Conservation (phyloP, 2,797 vertebrate genomes). For the Centroberyx gerrardi region DNA sequence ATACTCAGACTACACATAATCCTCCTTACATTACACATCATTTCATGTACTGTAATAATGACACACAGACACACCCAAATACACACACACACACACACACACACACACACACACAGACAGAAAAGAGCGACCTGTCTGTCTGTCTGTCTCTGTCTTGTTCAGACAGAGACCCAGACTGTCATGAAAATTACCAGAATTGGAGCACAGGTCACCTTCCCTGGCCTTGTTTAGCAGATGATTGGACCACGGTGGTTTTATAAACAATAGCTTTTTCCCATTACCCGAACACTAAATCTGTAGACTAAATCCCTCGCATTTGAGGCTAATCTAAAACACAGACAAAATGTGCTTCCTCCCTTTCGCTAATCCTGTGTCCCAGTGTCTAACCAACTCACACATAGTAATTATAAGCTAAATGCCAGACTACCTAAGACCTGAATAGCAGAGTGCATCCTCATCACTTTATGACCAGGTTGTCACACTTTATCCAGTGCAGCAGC, state of each 20-base stretch:
- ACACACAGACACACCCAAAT: conserved; percentile 1
- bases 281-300: background rate
- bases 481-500: background rate
- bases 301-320: conserved; percentile 34
- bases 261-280: conserved; percentile 21
- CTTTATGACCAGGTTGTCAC: background rate
- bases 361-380: conserved; percentile 2
- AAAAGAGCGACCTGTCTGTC: conserved; percentile 19
- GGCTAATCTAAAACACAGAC: conserved; percentile 19
- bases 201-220: conserved; percentile 19
- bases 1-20: conserved; percentile 60
- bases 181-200: conserved; percentile 47
- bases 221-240: conserved; percentile 34
- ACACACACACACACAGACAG: conserved; percentile 2
- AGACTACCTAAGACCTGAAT: background rate
- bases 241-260: conserved; percentile 2
- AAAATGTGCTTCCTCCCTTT: background rate
- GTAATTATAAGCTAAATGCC: background rate
- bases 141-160: conserved; percentile 1
- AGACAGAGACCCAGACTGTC: conserved; percentile 56
- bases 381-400: background rate
- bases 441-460: background rate
- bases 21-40: conserved; percentile 49
- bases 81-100: conserved; percentile 12
- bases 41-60: conserved; percentile 42